Evolutionary conservation across 1,140 invertebrate genomes (phyloP).

Genomic region (Cherax destructor): DNA sequence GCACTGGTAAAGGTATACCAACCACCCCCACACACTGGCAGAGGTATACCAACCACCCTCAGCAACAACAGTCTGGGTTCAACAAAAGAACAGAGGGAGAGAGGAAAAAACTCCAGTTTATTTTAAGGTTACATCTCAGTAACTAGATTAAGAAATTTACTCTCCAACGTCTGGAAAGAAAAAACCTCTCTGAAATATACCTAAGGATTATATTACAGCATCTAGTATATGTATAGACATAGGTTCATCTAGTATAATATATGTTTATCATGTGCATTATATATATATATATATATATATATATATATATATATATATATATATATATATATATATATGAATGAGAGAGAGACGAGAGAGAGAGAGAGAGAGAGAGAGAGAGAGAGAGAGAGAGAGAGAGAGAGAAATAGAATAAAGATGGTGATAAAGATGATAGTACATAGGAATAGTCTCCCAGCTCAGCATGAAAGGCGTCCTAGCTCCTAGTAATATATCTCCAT

Average conservation of each 20-base stretch:
- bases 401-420: too few relatives aligned
- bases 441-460: neutral
- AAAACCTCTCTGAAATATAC: neutral
- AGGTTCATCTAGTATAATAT: neutral
- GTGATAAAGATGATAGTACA: too few relatives aligned
- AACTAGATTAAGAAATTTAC: constrained; percentile 8
- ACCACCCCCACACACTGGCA: neutral
- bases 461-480: neutral
- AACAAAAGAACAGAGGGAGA: neutral
- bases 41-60: neutral
- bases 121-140: neutral
- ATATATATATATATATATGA: too few relatives aligned
- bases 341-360: too few relatives aligned
- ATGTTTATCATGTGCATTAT: too few relatives aligned
- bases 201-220: neutral
- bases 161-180: neutral
- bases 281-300: too few relatives aligned
- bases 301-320: too few relatives aligned
- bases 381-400: too few relatives aligned
- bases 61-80: neutral
- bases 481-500: too few relatives aligned
- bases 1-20: too few relatives aligned
- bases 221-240: neutral
- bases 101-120: neutral
- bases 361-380: too few relatives aligned